Percentiles rank a stretch among this genome's conserved stretches.
phyloP scores from a whole-genome alignment of 2,113 vertebrate species.

The Clarias gariepinus region DNA sequence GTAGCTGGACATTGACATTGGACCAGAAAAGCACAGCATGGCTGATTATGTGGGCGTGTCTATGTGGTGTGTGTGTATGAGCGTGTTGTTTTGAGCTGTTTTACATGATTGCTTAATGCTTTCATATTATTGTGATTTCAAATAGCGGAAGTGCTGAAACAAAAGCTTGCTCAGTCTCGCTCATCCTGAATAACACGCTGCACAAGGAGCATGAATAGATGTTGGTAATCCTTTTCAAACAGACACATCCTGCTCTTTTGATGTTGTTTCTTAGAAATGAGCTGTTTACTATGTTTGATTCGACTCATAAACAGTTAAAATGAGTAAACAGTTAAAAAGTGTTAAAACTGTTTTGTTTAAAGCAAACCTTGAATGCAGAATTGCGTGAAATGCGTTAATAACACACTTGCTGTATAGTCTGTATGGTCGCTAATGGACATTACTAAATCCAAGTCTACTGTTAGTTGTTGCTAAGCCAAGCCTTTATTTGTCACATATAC shows the following conservation, averaged over 20 bases:
- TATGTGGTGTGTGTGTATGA: neutral
- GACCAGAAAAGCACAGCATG: neutral
- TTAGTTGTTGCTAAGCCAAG: too few relatives aligned
- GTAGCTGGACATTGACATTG: constrained; percentile 42
- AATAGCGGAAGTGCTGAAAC: neutral
- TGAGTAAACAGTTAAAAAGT: neutral
- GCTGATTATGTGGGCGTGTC: neutral
- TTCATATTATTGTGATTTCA: neutral
- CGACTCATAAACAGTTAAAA: neutral
- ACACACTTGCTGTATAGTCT: neutral
- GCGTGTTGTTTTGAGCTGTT: neutral
- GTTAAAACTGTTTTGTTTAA: neutral
- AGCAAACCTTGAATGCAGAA: neutral
- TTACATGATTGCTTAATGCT: neutral
- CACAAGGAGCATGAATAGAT: constrained; percentile 10
- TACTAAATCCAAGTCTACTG: neutral
- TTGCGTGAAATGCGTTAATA: neutral
- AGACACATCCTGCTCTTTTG: constrained; percentile 13
- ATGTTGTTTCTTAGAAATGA: neutral
- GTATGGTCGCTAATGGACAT: neutral
- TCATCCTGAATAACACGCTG: constrained; percentile 7
- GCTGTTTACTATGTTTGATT: neutral
- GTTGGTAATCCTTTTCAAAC: neutral
- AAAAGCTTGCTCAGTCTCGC: neutral
- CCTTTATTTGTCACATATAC: too few relatives aligned